Percentiles rank a stretch among this genome's conserved stretches.
Conservation (phyloP, 2,888 invertebrate genomes). For the Lasioglossum morio region DNA sequence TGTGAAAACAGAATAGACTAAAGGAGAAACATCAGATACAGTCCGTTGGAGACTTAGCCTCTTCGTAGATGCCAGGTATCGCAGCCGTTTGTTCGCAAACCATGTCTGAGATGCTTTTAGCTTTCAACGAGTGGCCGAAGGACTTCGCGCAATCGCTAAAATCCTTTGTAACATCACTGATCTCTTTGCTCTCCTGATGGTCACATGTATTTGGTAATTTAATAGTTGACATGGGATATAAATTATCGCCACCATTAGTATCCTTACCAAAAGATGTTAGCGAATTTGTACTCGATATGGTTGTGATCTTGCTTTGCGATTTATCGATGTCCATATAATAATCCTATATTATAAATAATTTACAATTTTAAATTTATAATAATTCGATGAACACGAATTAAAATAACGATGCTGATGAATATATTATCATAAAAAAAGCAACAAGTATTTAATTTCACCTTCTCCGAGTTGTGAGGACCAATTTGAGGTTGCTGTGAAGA, state of each 20-base stretch:
- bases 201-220: slow-evolving; percentile 59
- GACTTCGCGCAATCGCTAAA: slow-evolving; percentile 81
- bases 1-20: slow-evolving; percentile 71
- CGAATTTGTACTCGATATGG: slow-evolving; percentile 86
- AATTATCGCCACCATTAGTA: slow-evolving; percentile 70
- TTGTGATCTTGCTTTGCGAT: slow-evolving; percentile 79
- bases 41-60: slow-evolving; percentile 81
- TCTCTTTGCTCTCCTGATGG: slow-evolving; percentile 76
- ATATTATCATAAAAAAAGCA: neutral
- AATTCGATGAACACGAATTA: neutral
- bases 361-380: neutral
- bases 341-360: slow-evolving; percentile 68
- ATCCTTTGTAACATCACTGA: slow-evolving; percentile 80
- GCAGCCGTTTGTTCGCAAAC: slow-evolving; percentile 62
- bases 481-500: slow-evolving; percentile 70
- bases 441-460: slow-evolving; percentile 49
- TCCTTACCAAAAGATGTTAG: slow-evolving; percentile 85
- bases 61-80: slow-evolving; percentile 73
- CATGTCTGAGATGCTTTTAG: slow-evolving; percentile 68
- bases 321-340: slow-evolving; percentile 83
- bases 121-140: slow-evolving; percentile 76
- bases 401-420: neutral
- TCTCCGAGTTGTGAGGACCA: slow-evolving; percentile 72
- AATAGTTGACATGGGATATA: slow-evolving; percentile 66
- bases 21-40: slow-evolving; percentile 81